Evolutionary conservation across 2,888 invertebrate genomes (phyloP), one percentile per base, ranked within the genome.

Genomic region (Chymomyza caudatula): DNA sequence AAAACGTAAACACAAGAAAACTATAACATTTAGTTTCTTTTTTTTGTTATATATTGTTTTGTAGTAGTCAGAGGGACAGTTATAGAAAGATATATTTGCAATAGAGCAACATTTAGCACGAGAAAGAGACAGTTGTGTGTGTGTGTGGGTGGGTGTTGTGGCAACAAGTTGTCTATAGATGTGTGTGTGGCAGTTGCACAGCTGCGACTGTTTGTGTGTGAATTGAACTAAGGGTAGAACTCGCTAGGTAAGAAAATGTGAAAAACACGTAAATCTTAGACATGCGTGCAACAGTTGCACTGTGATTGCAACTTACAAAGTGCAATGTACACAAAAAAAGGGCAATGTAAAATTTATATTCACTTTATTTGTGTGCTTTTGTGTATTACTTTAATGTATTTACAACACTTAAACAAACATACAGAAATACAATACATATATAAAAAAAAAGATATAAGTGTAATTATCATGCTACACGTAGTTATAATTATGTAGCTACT

Each of bases 331-430:
- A 37, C 29, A 43, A 15, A 43, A 43, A 15, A 43, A n/a, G 37
- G 11, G 37, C 11, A 37, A 54, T 25, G 53, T 65, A 37, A 37
- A 37, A 3, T 37, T 37, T 37, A 37, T 11, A 37, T 11, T 11
- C 29, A 37, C 2, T 37, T 37, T 37, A 37, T 37, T 37, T 37
- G 11, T 37, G 11, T 37, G 29, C 56, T 37, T 37, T 59, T 37
- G 29, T 37, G 29, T 37, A 37, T 37, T 37, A 37, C 29, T 37
- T 37, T 37, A 37, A 37, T 37, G 11, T 76, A 81, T 76, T 73
- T 79, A 79, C 79, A 80, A 82, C 82, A 82, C 67, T 74, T 65
- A 74, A 64, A 73, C 67, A 75, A 67, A 78, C 66, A 70, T 76
- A 69, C 66, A 64, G 69, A 60, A 62, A 57, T 37, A 69, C 23